Evolutionary conservation across 2,888 invertebrate species (phyloP).

Genomic region (Mythimna albipuncta): DNA sequence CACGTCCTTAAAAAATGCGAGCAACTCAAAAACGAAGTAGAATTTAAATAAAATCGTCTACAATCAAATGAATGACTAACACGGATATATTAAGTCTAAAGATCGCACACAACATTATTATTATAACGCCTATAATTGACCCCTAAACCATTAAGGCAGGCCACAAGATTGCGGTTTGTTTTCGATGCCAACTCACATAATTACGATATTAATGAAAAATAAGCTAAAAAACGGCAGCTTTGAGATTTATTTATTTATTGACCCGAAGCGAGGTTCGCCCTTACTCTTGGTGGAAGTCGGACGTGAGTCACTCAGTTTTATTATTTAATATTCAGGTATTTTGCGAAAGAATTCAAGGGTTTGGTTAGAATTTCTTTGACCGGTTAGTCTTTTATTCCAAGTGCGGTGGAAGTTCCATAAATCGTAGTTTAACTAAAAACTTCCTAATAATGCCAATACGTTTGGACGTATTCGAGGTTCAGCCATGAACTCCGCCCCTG

Average conservation of each 20-base stretch:
- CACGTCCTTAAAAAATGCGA: constrained; percentile 34
- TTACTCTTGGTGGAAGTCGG: constrained; percentile 72
- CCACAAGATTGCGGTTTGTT: constrained; percentile 87
- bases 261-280: constrained; percentile 71
- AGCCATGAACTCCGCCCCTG: too few relatives aligned
- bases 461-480: too few relatives aligned
- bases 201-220: constrained; percentile 85
- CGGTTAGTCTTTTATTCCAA: too few relatives aligned
- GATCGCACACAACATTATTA: constrained; percentile 75
- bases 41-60: constrained; percentile 61
- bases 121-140: constrained; percentile 89
- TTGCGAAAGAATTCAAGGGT: too few relatives aligned
- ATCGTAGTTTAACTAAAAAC: too few relatives aligned
- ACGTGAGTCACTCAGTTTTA: constrained; percentile 50
- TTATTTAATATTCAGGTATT: background rate
- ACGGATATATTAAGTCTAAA: constrained; percentile 69
- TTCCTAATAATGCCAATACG: too few relatives aligned
- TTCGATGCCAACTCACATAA: constrained; percentile 86
- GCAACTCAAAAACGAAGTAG: constrained; percentile 34
- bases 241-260: constrained; percentile 88
- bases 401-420: too few relatives aligned
- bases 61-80: constrained; percentile 70
- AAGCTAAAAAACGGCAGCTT: constrained; percentile 83
- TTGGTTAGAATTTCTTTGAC: too few relatives aligned
- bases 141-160: constrained; percentile 84